Evolutionary conservation across 2,888 invertebrate species (phyloP).

Genomic region (Blastobasis lacticolella): DNA sequence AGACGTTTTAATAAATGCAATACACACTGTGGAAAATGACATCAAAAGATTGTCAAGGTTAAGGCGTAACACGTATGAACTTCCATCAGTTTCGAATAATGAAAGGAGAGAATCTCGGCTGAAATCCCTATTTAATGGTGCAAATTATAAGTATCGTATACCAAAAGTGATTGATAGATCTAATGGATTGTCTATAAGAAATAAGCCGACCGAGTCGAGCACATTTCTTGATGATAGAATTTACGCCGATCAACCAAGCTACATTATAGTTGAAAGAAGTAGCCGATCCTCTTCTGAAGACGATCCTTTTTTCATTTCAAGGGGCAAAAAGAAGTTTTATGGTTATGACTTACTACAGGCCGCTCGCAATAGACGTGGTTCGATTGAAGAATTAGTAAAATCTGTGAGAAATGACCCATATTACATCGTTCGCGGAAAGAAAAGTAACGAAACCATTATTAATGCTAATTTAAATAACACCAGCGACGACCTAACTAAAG

Average conservation of each 20-base stretch:
- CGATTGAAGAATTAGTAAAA: slow-evolving; percentile 59
- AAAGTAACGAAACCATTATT: slow-evolving; percentile 26
- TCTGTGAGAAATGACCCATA: slow-evolving; percentile 66
- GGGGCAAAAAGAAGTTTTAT: slow-evolving; percentile 49
- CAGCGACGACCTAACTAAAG: slow-evolving; percentile 34
- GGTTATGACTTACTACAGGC: slow-evolving; percentile 33
- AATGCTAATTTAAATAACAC: slow-evolving; percentile 22
- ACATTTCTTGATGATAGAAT: slow-evolving; percentile 53
- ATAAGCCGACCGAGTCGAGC: slow-evolving; percentile 30
- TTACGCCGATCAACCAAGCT: slow-evolving; percentile 71
- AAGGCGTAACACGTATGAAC: slow-evolving; percentile 21
- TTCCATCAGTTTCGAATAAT: slow-evolving; percentile 36
- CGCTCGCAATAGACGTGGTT: slow-evolving; percentile 49
- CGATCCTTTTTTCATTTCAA: slow-evolving; percentile 55
- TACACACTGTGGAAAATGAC: slow-evolving; percentile 37
- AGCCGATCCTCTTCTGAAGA: slow-evolving; percentile 56
- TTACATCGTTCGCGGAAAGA: slow-evolving; percentile 71
- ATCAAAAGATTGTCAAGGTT: slow-evolving; percentile 39
- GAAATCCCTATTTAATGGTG: slow-evolving; percentile 31
- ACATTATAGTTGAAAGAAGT: slow-evolving; percentile 62
- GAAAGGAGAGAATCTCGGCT: slow-evolving; percentile 41
- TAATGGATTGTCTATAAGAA: slow-evolving; percentile 4
- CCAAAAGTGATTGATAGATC: neutral
- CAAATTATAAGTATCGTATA: slow-evolving; percentile 14
- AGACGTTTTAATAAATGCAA: slow-evolving; percentile 34